Conservation (phyloP, 2,797 vertebrate species). For the Chelon auratus region DNA sequence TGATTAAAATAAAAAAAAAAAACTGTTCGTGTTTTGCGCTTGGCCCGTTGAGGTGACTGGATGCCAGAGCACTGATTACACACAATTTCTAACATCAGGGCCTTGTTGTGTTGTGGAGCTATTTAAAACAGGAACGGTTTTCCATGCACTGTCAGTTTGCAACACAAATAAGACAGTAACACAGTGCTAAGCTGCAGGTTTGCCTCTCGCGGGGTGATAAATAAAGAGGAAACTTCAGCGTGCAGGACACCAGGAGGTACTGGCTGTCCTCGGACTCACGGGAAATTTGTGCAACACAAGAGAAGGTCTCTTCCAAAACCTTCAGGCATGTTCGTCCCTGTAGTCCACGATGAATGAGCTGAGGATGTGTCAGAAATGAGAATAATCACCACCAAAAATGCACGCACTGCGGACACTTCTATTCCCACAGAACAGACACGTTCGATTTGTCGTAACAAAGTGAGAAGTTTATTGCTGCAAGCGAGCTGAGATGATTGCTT, state of each 20-base stretch:
- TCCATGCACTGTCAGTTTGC: constrained; percentile 15
- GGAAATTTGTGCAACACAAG: constrained; percentile 20
- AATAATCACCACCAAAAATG: constrained; percentile 19
- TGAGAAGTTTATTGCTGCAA: constrained; percentile 10
- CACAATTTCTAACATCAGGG: constrained; percentile 33
- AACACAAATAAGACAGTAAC: constrained; percentile 34
- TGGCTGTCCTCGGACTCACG: constrained; percentile 21
- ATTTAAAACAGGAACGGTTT: constrained; percentile 51
- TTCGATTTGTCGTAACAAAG: constrained; percentile 27
- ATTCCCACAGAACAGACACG: not conserved
- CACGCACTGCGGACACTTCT: constrained; percentile 2
- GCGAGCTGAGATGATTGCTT: constrained; percentile 31
- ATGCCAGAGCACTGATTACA: constrained; percentile 55
- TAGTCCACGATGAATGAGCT: constrained; percentile 3
- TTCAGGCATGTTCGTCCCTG: constrained; percentile 4
- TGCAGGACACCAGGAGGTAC: constrained; percentile 49
- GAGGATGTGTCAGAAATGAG: constrained; percentile 11
- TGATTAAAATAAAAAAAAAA: constrained; percentile 36
- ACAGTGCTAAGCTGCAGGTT: constrained; percentile 26
- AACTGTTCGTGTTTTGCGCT: constrained; percentile 28
- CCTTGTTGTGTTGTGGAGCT: constrained; percentile 16
- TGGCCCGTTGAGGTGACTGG: constrained; percentile 28
- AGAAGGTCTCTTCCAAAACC: constrained; percentile 29
- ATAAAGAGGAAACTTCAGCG: constrained; percentile 40
- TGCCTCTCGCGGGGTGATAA: constrained; percentile 35